Percentiles rank a stretch among this genome's conserved stretches.
Evolutionary conservation across 2,888 invertebrate species (phyloP).

Genomic region (Sericinus montela): DNA sequence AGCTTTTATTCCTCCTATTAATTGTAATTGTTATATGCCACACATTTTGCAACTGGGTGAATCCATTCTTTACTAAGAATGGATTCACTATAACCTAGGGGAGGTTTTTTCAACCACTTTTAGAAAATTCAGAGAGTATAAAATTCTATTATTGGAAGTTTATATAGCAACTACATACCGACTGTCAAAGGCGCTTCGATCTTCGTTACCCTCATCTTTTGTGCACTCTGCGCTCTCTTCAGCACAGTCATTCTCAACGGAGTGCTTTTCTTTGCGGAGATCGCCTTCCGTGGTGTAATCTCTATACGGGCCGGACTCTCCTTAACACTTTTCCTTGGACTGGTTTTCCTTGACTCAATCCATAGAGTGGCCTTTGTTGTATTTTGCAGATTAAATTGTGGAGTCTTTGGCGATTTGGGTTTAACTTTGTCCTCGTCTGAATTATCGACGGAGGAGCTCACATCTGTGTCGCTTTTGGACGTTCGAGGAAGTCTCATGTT

Average conservation of each 20-base stretch:
- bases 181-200: slow-evolving; percentile 47
- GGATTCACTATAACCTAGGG: too few relatives aligned
- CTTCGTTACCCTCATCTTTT: slow-evolving; percentile 37
- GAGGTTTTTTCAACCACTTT: too few relatives aligned
- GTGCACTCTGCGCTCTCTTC: slow-evolving; percentile 34
- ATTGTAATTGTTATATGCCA: too few relatives aligned
- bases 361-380: slow-evolving; percentile 56
- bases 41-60: too few relatives aligned
- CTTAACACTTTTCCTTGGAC: slow-evolving; percentile 31
- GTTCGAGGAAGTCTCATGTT: slow-evolving; percentile 22
- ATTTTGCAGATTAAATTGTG: slow-evolving; percentile 19
- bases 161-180: slow-evolving; percentile 36
- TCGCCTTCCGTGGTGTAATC: background rate
- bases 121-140: too few relatives aligned
- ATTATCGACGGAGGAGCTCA: slow-evolving; percentile 21
- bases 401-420: slow-evolving; percentile 10
- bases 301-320: slow-evolving; percentile 13
- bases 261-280: slow-evolving; percentile 26
- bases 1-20: too few relatives aligned
- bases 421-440: slow-evolving; percentile 21
- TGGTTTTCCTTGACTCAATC: slow-evolving; percentile 55
- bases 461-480: slow-evolving; percentile 23
- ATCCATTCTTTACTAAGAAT: too few relatives aligned
- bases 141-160: too few relatives aligned
- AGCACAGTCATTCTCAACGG: slow-evolving; percentile 46